Percentiles rank a stretch among this genome's conserved stretches.
phyloP scores from a whole-genome alignment of 2,797 vertebrate species.

The Falco cherrug region DNA sequence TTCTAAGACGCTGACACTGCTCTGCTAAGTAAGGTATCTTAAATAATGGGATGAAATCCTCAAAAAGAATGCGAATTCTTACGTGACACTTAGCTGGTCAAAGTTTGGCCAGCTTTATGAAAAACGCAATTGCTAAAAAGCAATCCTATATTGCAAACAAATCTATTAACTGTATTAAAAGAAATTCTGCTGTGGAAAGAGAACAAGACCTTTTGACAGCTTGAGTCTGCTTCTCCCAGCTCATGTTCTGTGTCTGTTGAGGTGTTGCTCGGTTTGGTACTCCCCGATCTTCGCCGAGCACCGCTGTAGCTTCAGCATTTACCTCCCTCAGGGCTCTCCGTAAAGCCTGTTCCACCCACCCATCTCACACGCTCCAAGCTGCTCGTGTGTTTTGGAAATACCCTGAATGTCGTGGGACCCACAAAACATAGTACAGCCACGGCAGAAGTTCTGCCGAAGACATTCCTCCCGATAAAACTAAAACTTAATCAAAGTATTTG shows the following conservation, averaged over 20 bases:
- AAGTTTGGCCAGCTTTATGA: background rate
- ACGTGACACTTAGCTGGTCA: background rate
- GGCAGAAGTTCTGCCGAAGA: background rate
- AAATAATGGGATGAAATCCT: background rate
- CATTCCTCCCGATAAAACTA: background rate
- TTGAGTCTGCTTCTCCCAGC: background rate
- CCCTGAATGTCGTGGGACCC: background rate
- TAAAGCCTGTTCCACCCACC: slow-evolving; percentile 17
- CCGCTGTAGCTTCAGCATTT: background rate
- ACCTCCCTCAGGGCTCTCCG: background rate
- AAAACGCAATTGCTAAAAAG: background rate
- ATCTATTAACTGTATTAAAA: background rate
- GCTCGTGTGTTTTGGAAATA: slow-evolving; percentile 1
- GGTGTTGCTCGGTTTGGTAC: background rate
- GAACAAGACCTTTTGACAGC: background rate
- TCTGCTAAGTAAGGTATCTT: background rate
- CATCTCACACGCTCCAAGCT: background rate
- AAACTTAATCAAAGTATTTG: background rate
- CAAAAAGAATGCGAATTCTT: background rate
- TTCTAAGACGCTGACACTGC: background rate
- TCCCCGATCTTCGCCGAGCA: background rate
- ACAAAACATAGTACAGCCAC: background rate
- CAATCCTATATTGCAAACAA: background rate
- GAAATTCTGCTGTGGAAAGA: background rate
- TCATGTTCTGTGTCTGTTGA: background rate